These are phyloP conservation scores for Microcebus jonahi DNA, from an alignment of 2,113 vertebrate genomes.

Conservation along the genomic window DNA sequence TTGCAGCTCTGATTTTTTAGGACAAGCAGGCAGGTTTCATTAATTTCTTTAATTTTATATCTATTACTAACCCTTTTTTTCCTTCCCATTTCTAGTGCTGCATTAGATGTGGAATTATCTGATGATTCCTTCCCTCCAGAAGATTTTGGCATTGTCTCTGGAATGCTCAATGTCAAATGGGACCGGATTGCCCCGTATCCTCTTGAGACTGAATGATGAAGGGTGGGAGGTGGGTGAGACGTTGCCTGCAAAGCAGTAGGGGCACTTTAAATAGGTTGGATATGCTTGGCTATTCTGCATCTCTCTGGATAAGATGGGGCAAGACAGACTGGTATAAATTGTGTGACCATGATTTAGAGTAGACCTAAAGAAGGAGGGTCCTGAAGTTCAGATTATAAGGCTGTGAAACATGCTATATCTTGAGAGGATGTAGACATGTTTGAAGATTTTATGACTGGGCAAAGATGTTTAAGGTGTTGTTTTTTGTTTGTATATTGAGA, in stretches of 20 bases:
- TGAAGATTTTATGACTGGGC: not conserved
- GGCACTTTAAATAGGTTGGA: not conserved
- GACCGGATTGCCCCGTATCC: conserved; percentile 98
- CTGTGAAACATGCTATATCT: not conserved
- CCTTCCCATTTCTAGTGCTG: conserved; percentile 86
- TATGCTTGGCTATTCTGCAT: not conserved
- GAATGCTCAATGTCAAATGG: conserved; percentile 98
- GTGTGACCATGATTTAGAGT: not conserved
- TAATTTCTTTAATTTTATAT: not conserved
- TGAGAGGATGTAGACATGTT: not conserved
- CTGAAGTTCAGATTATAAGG: not conserved
- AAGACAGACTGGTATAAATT: not conserved
- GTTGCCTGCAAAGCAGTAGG: not conserved
- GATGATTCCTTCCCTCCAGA: conserved; percentile 98
- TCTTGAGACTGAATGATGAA: conserved; percentile 63
- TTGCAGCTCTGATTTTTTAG: not conserved
- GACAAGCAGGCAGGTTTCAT: not conserved
- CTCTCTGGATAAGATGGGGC: not conserved
- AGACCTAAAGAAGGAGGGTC: not conserved
- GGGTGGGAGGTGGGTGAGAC: not conserved
- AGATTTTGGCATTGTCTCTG: conserved; percentile 97
- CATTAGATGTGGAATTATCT: conserved; percentile 95
- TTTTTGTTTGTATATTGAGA: too few species aligned
- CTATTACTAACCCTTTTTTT: not conserved
- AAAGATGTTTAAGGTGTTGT: not conserved